Percentiles rank a stretch among this genome's conserved stretches.
Evolutionary conservation across 1,140 invertebrate genomes (phyloP).

Genomic region (Cotesia vestalis): DNA sequence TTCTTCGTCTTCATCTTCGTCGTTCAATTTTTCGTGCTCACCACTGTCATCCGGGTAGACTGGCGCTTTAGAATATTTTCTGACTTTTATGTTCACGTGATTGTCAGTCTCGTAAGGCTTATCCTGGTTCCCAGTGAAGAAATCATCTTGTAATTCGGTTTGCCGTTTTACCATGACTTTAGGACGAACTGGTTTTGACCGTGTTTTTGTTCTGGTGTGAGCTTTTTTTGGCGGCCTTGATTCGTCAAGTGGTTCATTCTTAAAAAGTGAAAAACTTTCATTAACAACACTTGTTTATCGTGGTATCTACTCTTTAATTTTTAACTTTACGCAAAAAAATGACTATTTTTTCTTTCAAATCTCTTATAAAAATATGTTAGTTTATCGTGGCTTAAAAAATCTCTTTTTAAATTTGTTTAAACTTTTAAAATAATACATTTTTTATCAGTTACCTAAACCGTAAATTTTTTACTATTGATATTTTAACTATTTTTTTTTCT

Average conservation of each 20-base stretch:
- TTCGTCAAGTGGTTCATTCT: slow-evolving; percentile 52
- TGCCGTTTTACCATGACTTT: slow-evolving; percentile 55
- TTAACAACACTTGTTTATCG: background rate
- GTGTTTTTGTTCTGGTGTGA: slow-evolving; percentile 43
- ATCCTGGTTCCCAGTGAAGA: background rate
- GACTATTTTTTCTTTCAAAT: no score
- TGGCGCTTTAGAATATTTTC: background rate
- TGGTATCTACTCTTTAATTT: no score
- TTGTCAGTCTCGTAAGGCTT: background rate
- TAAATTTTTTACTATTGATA: no score
- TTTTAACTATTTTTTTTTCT: no score
- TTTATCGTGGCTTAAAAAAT: no score
- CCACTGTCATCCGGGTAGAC: slow-evolving; percentile 6
- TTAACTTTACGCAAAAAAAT: no score
- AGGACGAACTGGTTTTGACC: slow-evolving; percentile 44
- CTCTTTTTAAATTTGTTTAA: no score
- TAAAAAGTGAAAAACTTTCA: background rate
- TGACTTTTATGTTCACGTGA: background rate
- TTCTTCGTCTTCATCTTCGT: slow-evolving; percentile 16
- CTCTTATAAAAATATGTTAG: no score
- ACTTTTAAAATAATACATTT: no score
- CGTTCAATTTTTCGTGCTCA: slow-evolving; percentile 15
- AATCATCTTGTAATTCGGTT: slow-evolving; percentile 8
- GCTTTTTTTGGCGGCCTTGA: slow-evolving; percentile 52
- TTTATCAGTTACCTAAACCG: no score